Percentiles rank a stretch among this genome's conserved stretches.
Evolutionary conservation across 30 jellyfish, hydroid and myxozoan species (phyloP).

Genomic region (Clytia hemisphaerica): DNA sequence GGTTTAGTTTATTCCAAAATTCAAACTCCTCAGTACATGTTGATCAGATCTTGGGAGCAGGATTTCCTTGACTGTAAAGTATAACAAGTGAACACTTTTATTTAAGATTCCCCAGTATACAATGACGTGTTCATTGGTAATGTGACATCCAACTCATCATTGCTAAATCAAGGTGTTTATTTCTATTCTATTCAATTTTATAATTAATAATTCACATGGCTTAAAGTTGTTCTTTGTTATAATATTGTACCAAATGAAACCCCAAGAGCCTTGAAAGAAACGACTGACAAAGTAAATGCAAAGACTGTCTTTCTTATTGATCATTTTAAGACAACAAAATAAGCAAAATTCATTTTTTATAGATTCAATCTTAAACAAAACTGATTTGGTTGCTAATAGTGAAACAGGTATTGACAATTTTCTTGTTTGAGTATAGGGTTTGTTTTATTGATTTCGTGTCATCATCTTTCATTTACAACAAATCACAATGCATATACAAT

Average conservation of each 20-base stretch:
- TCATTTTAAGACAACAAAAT: no score
- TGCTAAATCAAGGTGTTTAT: background rate
- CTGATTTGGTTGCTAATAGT: background rate
- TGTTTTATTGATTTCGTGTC: no score
- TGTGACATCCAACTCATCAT: background rate
- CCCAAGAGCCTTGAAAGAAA: no score
- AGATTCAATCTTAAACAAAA: background rate
- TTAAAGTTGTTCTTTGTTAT: background rate
- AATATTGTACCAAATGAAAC: no score
- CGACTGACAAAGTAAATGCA: no score
- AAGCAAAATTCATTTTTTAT: no score
- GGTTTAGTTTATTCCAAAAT: background rate
- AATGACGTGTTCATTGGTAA: background rate
- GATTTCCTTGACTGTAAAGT: background rate
- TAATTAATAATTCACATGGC: background rate
- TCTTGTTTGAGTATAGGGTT: no score
- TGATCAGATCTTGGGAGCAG: background rate
- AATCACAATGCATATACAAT: no score
- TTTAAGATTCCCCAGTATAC: background rate
- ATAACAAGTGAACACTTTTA: background rate
- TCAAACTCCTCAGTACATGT: background rate
- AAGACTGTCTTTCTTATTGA: no score
- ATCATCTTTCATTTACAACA: no score
- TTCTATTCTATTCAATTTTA: background rate
- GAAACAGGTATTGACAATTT: background rate